Evolutionary conservation across 2,797 vertebrate species (phyloP), one percentile per base, ranked within the genome.

Genomic region (Sarcoramphus papa): DNA sequence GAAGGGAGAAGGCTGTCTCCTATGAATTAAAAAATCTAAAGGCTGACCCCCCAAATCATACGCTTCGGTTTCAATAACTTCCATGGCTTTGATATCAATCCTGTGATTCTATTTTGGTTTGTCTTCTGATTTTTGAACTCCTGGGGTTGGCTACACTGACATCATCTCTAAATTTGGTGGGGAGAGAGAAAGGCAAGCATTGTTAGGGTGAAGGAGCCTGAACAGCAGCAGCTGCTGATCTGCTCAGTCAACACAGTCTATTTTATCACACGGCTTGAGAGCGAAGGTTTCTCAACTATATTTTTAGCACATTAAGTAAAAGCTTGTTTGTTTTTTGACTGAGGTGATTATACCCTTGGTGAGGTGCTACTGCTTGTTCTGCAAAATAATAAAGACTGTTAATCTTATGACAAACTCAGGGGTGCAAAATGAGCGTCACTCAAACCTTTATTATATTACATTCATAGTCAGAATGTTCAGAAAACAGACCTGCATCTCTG

Each of bases 141-240:
- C 96, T 94, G 88, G 80, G 86, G 95, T 22, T 95, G 95, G 89
- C 88, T 91, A 54, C 11, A 30, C 81, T 96, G 96, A 97, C 94
- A 96, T 97, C 95, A 96, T 95, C 88, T 95, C 96, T 97, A 96
- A 96, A 96, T 97, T 92, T 90, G 90, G 83, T 92, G 88, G 88
- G 54, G 92, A 89, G 89, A 92, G 77, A 92, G 86, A 94, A 92
- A 95, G 87, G 41, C 88, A 85, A 88, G 79, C 86, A 64, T 88
- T 94, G 94, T 92, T 89, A 93, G 88, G 93, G 90, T 80, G 92
- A 94, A 92, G 96, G 80, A 95, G 73, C 78, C 54, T 56, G 85
- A 95, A 50, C 84, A 95, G 92, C 70, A 85, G 89, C 92, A 88
- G 95, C 93, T 97, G 93, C 90, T 92, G 92, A 95, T 93, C 88